These are phyloP conservation scores for Drosophila rufa DNA, from an alignment of 1,140 invertebrate species.

Conservation along the genomic window DNA sequence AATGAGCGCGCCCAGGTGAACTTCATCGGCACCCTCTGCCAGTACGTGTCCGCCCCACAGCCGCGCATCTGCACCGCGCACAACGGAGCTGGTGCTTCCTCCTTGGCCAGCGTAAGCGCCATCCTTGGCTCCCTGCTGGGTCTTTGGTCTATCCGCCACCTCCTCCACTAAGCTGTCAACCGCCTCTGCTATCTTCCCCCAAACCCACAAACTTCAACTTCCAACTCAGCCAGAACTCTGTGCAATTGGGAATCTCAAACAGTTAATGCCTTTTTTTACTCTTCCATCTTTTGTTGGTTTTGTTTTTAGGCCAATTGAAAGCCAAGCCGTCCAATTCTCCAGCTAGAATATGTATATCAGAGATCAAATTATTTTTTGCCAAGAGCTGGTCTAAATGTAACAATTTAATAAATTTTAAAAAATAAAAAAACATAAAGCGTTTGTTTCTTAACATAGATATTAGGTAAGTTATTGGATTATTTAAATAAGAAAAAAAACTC, in stretches of 20 bases:
- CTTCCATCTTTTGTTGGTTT: constrained; percentile 42
- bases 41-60: constrained; percentile 67
- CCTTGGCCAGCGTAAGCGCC: constrained; percentile 55
- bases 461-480: not conserved
- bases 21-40: constrained; percentile 69
- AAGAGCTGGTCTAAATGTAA: constrained; percentile 33
- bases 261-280: constrained; percentile 42
- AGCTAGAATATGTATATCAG: constrained; percentile 15
- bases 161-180: constrained; percentile 20
- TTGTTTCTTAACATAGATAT: not conserved
- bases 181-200: not conserved
- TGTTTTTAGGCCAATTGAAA: constrained; percentile 52
- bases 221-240: constrained; percentile 21
- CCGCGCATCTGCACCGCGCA: constrained; percentile 69
- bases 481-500: too few relatives aligned
- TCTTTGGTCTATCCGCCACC: constrained; percentile 52
- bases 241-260: constrained; percentile 46
- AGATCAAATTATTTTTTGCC: constrained; percentile 22
- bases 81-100: constrained; percentile 52
- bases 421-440: not conserved
- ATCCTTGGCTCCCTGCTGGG: constrained; percentile 63
- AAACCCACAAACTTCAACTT: constrained; percentile 1
- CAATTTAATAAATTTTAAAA: constrained; percentile 18
- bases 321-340: constrained; percentile 49
- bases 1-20: constrained; percentile 72